A percentile compares a stretch with the other conserved stretches of the same genome.
phyloP scores from a whole-genome alignment of 2,113 vertebrate genomes.

The Nycticebus coucang region DNA sequence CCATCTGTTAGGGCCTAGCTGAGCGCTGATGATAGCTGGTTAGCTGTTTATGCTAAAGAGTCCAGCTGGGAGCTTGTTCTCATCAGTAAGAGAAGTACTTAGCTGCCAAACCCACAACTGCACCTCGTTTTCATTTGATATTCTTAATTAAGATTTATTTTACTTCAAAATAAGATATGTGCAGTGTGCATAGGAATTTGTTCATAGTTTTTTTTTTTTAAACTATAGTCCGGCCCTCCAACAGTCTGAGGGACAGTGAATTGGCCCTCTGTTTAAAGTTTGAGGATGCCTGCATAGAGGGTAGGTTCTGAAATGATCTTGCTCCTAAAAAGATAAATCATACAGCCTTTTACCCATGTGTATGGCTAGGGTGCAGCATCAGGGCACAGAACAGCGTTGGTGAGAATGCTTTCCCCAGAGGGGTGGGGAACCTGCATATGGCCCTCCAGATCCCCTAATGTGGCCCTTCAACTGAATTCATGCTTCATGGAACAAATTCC shows the following conservation, averaged over 20 bases:
- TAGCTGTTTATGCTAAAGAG: background rate
- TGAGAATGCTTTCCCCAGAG: background rate
- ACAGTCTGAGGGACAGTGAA: too few relatives aligned
- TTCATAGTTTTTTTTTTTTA: too few relatives aligned
- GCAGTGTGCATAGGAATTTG: too few relatives aligned
- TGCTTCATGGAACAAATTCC: too few relatives aligned
- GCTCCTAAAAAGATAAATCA: conserved; percentile 4
- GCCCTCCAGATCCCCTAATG: too few relatives aligned
- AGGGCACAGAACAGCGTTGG: background rate
- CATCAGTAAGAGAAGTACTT: conserved; percentile 51
- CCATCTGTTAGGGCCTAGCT: background rate
- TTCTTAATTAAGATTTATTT: conserved; percentile 67
- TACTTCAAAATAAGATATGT: too few relatives aligned
- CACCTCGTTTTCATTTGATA: conserved; percentile 48
- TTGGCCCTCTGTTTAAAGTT: too few relatives aligned
- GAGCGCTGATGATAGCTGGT: background rate
- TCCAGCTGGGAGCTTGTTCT: conserved; percentile 8
- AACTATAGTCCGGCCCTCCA: too few relatives aligned
- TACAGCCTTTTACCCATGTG: background rate
- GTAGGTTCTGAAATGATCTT: conserved; percentile 1
- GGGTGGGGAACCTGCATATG: too few relatives aligned
- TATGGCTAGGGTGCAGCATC: background rate
- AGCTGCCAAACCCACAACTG: conserved; percentile 30
- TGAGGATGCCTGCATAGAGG: background rate
- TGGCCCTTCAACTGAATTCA: too few relatives aligned